A percentile compares a stretch with the other conserved stretches of the same genome.
Conservation (phyloP, 2,797 vertebrate genomes). For the Pyrrhura leucotis region DNA sequence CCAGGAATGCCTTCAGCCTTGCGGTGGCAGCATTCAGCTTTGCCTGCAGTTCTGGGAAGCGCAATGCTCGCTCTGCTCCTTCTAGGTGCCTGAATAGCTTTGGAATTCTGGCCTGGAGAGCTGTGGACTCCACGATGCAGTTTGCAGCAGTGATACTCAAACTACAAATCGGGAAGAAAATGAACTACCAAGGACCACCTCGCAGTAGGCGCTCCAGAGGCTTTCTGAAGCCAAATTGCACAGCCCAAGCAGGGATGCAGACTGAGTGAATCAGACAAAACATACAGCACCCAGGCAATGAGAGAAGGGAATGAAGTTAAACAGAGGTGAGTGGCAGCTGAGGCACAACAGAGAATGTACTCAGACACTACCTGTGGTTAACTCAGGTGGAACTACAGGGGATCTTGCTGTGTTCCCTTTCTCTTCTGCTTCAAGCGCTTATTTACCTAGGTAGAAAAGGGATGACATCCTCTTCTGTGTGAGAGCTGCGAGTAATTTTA, state of each 20-base stretch:
- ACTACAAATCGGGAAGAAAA: background rate
- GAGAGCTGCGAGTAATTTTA: background rate
- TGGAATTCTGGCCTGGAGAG: background rate
- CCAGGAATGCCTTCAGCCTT: background rate
- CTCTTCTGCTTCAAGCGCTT: background rate
- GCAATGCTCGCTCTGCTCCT: background rate
- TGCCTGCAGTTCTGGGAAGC: background rate
- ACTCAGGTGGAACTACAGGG: background rate
- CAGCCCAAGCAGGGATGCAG: background rate
- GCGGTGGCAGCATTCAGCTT: slow-evolving; percentile 56
- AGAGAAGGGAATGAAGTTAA: background rate
- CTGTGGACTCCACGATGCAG: background rate
- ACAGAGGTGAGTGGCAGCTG: background rate
- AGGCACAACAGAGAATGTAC: background rate
- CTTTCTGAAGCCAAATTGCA: background rate
- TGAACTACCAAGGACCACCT: background rate
- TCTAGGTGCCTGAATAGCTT: background rate
- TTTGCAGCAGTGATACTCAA: background rate
- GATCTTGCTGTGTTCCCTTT: background rate
- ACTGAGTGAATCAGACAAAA: background rate
- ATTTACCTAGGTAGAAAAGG: background rate
- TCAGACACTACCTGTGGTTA: background rate
- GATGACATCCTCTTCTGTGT: background rate
- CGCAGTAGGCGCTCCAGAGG: background rate
- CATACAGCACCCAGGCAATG: background rate